These are phyloP conservation scores for Hypolimnas misippus DNA, from an alignment of 2,888 invertebrate species.

Conservation along the genomic window DNA sequence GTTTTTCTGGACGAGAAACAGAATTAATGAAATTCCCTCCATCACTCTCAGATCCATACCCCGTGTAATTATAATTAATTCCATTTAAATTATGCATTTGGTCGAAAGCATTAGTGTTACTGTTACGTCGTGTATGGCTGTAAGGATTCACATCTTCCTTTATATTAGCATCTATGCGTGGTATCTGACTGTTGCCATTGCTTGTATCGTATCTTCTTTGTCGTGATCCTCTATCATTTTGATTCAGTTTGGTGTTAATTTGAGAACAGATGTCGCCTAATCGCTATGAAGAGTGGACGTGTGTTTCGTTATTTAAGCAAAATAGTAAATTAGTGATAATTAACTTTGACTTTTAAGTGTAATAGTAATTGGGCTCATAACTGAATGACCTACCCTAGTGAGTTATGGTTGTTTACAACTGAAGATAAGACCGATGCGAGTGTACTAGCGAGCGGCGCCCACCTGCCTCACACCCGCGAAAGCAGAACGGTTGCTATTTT, in stretches of 20 bases:
- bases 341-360: slow-evolving; percentile 3
- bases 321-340: background rate
- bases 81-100: slow-evolving; percentile 60
- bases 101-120: slow-evolving; percentile 55
- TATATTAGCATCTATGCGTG: slow-evolving; percentile 58
- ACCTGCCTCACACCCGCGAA: slow-evolving; percentile 24
- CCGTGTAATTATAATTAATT: slow-evolving; percentile 59
- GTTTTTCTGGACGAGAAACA: slow-evolving; percentile 48
- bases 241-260: slow-evolving; percentile 36
- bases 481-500: slow-evolving; percentile 28
- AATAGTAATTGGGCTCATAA: slow-evolving; percentile 10
- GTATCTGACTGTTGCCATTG: slow-evolving; percentile 44
- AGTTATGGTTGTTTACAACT: background rate
- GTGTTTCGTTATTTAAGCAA: background rate
- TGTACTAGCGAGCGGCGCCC: slow-evolving; percentile 9
- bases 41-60: slow-evolving; percentile 51
- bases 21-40: slow-evolving; percentile 55
- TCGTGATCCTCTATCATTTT: slow-evolving; percentile 46
- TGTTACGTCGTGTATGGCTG: slow-evolving; percentile 61
- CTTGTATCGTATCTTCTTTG: slow-evolving; percentile 51
- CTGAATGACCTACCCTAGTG: slow-evolving; percentile 8
- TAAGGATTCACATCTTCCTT: slow-evolving; percentile 58
- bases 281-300: background rate
- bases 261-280: slow-evolving; percentile 45
- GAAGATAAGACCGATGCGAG: slow-evolving; percentile 14